Evolutionary conservation across 2,888 invertebrate genomes (phyloP), one percentile per base, ranked within the genome.

Genomic region (Drosophila paramelanica): DNA sequence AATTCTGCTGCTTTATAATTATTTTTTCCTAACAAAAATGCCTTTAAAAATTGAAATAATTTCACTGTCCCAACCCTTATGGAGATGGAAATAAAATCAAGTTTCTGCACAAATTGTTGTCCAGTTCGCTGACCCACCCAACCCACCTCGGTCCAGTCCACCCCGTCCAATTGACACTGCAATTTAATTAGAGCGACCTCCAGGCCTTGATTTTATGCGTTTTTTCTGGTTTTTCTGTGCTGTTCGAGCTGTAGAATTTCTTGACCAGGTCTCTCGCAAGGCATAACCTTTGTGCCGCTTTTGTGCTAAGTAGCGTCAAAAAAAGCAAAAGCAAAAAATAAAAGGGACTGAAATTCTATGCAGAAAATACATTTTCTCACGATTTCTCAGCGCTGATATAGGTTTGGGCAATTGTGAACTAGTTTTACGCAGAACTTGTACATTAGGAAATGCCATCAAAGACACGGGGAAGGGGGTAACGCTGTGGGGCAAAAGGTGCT

Each of bases 111-210:
- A 52, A 76, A 47, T 56, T 51, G 41, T 59, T 79, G 82, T 65
- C 80, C 80, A 86, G 80, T 77, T 74, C 50, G 61, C 60, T 59
- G 64, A 79, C 53, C 80, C 57, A 67, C 39, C 41, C 61, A 61
- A 27, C 42, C 45, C 33, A 42, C 43, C 50, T 62, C 59, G 11
- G 51, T 47, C 49, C 17, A 6, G 23, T 14, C 52, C 57, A 47
- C 38, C 65, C 53, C 73, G 45, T 77, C 68, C 80, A 88, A 90
- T 90, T 88, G 89, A 88, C 88, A 89, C 75, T 87, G 86, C 66
- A 77, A 73, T 89, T 89, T 89, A 89, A 89, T 89, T 88, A 86
- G 81, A 79, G 77, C 89, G 90, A 89, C 88, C 88, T 65, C 79
- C 70, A 79, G 64, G 68, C 75, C 71, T 64, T 72, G 76, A 79